Evolutionary conservation across 2,113 vertebrate genomes (phyloP), one percentile per base, ranked within the genome.

Genomic region (Prochilodus magdalenae): DNA sequence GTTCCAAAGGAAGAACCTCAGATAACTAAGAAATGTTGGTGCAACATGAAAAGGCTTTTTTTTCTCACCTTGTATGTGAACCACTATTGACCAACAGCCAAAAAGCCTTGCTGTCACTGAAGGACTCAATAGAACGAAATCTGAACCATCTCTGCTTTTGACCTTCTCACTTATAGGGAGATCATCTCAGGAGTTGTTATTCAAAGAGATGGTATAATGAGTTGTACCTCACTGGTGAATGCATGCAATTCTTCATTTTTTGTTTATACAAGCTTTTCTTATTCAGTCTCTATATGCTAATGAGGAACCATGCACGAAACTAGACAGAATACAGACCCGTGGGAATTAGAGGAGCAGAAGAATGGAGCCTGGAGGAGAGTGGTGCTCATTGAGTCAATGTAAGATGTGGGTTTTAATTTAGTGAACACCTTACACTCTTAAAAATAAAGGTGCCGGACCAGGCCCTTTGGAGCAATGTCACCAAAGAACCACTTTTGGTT

Each of bases 251-350:
- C 20, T 44, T 70, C 36, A 70, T 70, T 70, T 44, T 70, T 70
- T 66, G 53, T 77, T 77, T 51, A 77, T n/a, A 66, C 20, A 22
- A 66, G 13, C 2, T 55, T 67, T 27, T 65, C 36, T 18, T 30
- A 65, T 65, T 77, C 44, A 65, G 20, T 67, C 24, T 55, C 11
- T 55, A 33, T 16, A 53, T 67, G 62, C 11, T 65, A 77, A 77
- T 51, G 18, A 77, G 44, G 33, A 44, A 22, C 14, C 11, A 12
- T 24, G 36, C 12, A 40, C 24, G 66, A 15, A 44, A n/a, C 11
- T 40, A 40, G 33, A 44, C 2, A 44, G 36, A 70, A 13, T 70
- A 1, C 36, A 24, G 66, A 26, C 66, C 13, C 3, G 20, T 44
- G 11, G 11, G 36, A 44, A 44, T 44, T 4, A n/a, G 20, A 67